Conservation (phyloP, 2,888 invertebrate species). For the Drosophila algonquin region DNA sequence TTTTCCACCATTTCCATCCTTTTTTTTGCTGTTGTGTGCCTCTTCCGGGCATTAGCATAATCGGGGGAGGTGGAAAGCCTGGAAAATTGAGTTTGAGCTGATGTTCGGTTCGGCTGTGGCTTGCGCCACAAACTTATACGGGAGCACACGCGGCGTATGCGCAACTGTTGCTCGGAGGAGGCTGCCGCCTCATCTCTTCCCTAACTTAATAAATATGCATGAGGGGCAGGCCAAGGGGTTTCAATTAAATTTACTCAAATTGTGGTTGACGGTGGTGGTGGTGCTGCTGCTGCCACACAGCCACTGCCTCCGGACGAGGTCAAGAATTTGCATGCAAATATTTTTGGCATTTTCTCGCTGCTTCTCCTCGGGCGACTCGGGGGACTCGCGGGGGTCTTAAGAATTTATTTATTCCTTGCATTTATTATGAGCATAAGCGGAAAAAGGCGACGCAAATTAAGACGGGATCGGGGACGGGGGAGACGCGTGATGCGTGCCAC, state of each 20-base stretch:
- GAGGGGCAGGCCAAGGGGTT: slow-evolving; percentile 65
- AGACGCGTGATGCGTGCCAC: slow-evolving; percentile 32
- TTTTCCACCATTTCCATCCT: not conserved
- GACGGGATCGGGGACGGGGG: slow-evolving; percentile 14
- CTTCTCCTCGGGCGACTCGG: not conserved
- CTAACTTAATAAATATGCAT: slow-evolving; percentile 71
- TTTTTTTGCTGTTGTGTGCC: slow-evolving; percentile 14
- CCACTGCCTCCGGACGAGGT: slow-evolving; percentile 53
- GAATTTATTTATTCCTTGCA: slow-evolving; percentile 74
- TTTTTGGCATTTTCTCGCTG: slow-evolving; percentile 46
- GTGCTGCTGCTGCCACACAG: slow-evolving; percentile 7
- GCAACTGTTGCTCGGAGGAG: slow-evolving; percentile 66
- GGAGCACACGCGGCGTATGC: slow-evolving; percentile 47
- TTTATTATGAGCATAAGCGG: slow-evolving; percentile 65
- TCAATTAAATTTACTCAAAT: slow-evolving; percentile 76
- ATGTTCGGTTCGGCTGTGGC: slow-evolving; percentile 12
- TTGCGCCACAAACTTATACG: slow-evolving; percentile 44
- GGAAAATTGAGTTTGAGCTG: slow-evolving; percentile 57
- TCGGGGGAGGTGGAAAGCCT: slow-evolving; percentile 50
- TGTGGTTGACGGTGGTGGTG: slow-evolving; percentile 46
- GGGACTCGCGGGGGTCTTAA: slow-evolving; percentile 6
- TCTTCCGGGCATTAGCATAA: slow-evolving; percentile 72
- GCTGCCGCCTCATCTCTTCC: not conserved
- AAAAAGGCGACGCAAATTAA: slow-evolving; percentile 64
- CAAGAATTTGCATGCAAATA: slow-evolving; percentile 74